Evolutionary conservation across 2,888 invertebrate species (phyloP), one percentile per base, ranked within the genome.

Genomic region (Hofmannophila pseudospretella): DNA sequence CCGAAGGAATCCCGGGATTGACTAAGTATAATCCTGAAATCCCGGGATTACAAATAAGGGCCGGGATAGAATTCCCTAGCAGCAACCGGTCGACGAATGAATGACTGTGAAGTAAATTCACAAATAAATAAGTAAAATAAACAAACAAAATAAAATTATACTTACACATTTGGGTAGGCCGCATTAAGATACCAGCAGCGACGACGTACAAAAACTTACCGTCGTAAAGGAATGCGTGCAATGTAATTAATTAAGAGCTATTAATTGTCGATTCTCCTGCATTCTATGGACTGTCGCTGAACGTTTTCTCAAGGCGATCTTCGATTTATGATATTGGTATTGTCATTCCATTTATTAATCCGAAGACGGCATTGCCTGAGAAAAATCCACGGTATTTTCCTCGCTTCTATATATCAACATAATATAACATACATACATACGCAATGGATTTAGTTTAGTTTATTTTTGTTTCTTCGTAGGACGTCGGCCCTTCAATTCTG

Each of bases 231-330:
- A 64, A 70, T 67, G 71, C 60, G 54, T 60, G 61, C 65, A 54
- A 62, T 62, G 60, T 59, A 76, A 78, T 77, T 78, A 76, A 76
- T 76, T 74, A 71, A 71, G 61, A 66, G 61, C 69, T 70, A 70
- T 73, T 72, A 70, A 71, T 72, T 65, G 68, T 60, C 58, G 59
- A 61, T 68, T 72, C 63, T 57, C 64, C 58, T 51, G 45, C 44
- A 44, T 51, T 51, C 49, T 49, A 47, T 49, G 47, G 33, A 40
- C 44, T 34, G 39, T 34, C 26, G 34, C 29, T 40, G 32, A 34
- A 38, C 45, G 42, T 47, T 49, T 47, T 53, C 48, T 46, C 48
- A 50, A 45, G 43, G 35, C 37, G 36, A 26, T 22, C 39, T 35
- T 44, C 45, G 45, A 51, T 57, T 51, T 49, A 49, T 42, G 45